Conservation (phyloP, 2,888 invertebrate species). For the Homarus gammarus region DNA sequence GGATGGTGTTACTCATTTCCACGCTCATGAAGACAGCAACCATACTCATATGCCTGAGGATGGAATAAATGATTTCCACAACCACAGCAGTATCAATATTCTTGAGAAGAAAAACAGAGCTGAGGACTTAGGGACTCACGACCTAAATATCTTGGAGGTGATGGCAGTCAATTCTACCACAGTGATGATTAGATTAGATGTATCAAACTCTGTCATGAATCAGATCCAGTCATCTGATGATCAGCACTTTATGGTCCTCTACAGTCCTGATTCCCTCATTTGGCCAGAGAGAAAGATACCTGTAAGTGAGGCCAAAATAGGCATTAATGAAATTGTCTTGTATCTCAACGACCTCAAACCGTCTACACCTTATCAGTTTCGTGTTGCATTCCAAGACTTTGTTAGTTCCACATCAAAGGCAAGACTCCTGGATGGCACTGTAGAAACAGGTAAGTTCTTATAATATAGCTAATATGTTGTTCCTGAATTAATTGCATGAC, state of each 20-base stretch:
- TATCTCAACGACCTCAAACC: conserved; percentile 55
- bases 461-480: neutral
- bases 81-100: neutral
- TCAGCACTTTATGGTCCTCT: conserved; percentile 54
- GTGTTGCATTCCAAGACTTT: conserved; percentile 57
- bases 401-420: conserved; percentile 65
- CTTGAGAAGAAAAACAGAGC: conserved; percentile 63
- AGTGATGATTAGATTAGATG: conserved; percentile 46
- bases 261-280: conserved; percentile 68
- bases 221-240: conserved; percentile 48
- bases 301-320: conserved; percentile 36
- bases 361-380: conserved; percentile 70
- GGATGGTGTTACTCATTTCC: conserved; percentile 12
- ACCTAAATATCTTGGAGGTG: conserved; percentile 57
- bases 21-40: neutral
- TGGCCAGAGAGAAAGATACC: conserved; percentile 63
- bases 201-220: conserved; percentile 50
- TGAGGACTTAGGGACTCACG: conserved; percentile 47
- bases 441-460: conserved; percentile 37
- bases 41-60: neutral
- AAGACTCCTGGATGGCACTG: conserved; percentile 39
- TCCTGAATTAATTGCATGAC: too few species aligned
- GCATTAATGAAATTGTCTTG: conserved; percentile 46
- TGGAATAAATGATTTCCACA: neutral
- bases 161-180: conserved; percentile 63